Evolutionary conservation across 2,113 vertebrate species (phyloP), one percentile per base, ranked within the genome.

Genomic region (Chaenogobius annularis): DNA sequence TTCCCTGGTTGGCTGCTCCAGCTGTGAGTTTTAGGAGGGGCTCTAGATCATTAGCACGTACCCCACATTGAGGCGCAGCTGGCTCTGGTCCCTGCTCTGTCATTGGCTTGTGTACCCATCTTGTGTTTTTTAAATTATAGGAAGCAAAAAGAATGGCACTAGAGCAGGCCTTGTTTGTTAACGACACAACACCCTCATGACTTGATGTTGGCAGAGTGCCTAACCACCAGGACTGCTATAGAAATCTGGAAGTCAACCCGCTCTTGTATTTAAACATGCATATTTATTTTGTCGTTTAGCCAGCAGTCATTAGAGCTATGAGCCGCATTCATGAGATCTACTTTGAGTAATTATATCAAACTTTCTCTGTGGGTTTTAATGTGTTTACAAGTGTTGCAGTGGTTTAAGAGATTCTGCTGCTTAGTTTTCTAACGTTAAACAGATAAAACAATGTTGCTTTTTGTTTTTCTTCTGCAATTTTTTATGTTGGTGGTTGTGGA

Each of bases 101-200:
- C 85, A 78, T 79, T 89, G 90, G 90, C 84, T 92, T 71, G 71
- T 48, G 66, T 71, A 77, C 79, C 65, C 74, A 72, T 86, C 87
- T 88, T 82, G 73, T 90, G 84, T 90, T 90, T 90, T 90, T 90
- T 89, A 85, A 89, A 87, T 90, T 88, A 87, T 92, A 85, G 87
- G 89, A 91, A 83, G 80, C 73, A 88, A 89, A 89, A 88, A 91
- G 85, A 90, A 93, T 83, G 74, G 84, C 85, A 83, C 77, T 90
- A 81, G 55, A 80, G 87, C 72, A 70, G 81, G 81, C 82, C 88
- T 91, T 90, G 90, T 91, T 92, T 92, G 91, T 91, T 92, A 91
- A 93, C 78, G 83, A 84, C 84, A 89, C 87, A 92, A 86, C 87
- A 90, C 87, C 87, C 91, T 88, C 80, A 77, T 87, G 87, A 90